These are phyloP conservation scores for Thalassaphorura encarpata DNA, from an alignment of 1,140 invertebrate genomes.

Conservation along the genomic window DNA sequence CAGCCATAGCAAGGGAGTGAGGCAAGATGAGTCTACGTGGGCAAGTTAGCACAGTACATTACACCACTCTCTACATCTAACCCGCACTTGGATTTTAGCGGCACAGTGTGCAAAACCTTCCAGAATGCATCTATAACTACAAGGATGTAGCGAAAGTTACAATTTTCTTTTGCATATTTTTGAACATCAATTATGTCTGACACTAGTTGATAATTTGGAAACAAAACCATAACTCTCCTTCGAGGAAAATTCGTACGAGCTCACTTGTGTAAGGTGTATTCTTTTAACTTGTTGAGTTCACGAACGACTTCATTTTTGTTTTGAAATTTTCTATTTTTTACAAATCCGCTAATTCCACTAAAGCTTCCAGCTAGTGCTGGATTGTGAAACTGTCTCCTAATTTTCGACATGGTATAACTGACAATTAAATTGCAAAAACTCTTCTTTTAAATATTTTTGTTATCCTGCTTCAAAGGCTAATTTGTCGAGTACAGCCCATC, in stretches of 20 bases:
- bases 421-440: no score
- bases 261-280: neutral
- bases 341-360: neutral
- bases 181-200: constrained; percentile 7
- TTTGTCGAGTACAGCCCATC: no score
- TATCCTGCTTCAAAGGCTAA: no score
- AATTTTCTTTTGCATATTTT: constrained; percentile 1
- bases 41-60: no score
- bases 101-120: neutral
- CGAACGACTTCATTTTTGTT: neutral
- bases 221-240: neutral
- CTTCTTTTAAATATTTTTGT: no score
- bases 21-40: no score
- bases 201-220: neutral
- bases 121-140: constrained; percentile 8
- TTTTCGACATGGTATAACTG: no score
- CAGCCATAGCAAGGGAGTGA: no score
- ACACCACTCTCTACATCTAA: neutral
- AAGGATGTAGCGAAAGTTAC: neutral
- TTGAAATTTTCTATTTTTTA: neutral
- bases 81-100: constrained; percentile 6
- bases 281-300: neutral
- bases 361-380: neutral
- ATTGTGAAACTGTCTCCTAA: neutral
- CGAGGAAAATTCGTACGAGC: constrained; percentile 1